Evolutionary conservation across 2,888 invertebrate genomes (phyloP).

Genomic region (Netelia virgata): DNA sequence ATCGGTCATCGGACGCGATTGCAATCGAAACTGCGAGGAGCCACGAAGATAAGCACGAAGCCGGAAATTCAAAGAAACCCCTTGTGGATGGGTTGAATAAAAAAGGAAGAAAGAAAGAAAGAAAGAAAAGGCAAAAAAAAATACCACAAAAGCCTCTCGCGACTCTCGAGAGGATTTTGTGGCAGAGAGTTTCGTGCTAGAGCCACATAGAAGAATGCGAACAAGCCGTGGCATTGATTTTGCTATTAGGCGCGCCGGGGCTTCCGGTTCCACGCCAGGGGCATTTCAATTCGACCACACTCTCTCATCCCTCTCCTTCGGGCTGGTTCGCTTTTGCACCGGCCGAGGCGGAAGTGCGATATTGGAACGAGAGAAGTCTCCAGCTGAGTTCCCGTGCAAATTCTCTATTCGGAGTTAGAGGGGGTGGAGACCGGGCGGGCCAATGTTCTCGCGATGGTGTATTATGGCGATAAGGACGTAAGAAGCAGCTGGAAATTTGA

Average conservation of each 20-base stretch:
- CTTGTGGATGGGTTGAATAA: not conserved
- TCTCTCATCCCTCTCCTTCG: slow-evolving; percentile 41
- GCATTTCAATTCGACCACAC: slow-evolving; percentile 71
- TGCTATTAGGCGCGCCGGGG: slow-evolving; percentile 78
- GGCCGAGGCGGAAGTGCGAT: not conserved
- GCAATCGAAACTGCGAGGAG: slow-evolving; percentile 35
- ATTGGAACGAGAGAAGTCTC: slow-evolving; percentile 18
- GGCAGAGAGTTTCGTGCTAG: slow-evolving; percentile 73
- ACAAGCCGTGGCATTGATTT: slow-evolving; percentile 77
- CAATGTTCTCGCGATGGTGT: slow-evolving; percentile 14
- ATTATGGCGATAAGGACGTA: slow-evolving; percentile 64
- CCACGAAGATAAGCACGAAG: slow-evolving; percentile 43
- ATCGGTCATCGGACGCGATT: slow-evolving; percentile 1
- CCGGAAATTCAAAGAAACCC: slow-evolving; percentile 60
- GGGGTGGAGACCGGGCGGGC: no score
- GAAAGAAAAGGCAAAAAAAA: slow-evolving; percentile 39
- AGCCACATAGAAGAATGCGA: slow-evolving; percentile 68
- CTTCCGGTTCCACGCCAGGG: slow-evolving; percentile 68
- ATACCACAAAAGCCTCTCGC: slow-evolving; percentile 64
- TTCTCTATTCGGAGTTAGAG: slow-evolving; percentile 7
- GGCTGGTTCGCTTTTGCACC: not conserved
- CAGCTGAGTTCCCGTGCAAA: slow-evolving; percentile 2
- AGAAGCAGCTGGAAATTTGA: slow-evolving; percentile 66
- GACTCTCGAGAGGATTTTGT: slow-evolving; percentile 66
- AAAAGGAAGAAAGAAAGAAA: slow-evolving; percentile 5